These are phyloP conservation scores for Orchestes rusci DNA, from an alignment of 2,888 invertebrate genomes.

Conservation along the genomic window DNA sequence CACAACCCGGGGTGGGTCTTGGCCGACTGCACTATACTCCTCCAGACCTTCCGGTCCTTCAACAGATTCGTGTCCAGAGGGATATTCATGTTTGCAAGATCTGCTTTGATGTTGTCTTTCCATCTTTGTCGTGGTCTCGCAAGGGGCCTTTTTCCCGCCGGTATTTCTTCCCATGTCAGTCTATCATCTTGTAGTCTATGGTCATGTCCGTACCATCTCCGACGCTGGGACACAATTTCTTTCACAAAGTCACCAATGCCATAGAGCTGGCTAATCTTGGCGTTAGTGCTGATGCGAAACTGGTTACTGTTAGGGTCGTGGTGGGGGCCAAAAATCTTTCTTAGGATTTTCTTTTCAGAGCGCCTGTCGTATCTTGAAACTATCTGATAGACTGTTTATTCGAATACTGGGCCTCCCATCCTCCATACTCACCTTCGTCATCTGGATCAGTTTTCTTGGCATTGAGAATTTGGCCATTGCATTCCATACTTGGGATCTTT, in stretches of 20 bases:
- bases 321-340: no score
- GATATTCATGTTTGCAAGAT: no score
- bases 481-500: neutral
- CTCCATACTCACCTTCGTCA: neutral
- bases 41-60: neutral
- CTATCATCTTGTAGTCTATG: neutral
- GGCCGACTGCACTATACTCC: neutral
- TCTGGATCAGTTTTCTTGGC: neutral
- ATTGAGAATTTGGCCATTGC: neutral
- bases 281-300: neutral
- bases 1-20: slow-evolving; percentile 1
- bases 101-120: no score
- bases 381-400: neutral
- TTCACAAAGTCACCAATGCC: neutral
- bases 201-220: neutral
- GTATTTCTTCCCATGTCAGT: neutral
- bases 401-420: neutral
- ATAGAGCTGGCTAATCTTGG: neutral
- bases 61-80: neutral
- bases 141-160: neutral
- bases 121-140: neutral
- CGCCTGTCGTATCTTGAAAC: no score
- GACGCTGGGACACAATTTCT: neutral
- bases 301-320: neutral
- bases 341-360: no score